Evolutionary conservation across 2,888 invertebrate species (phyloP).

Genomic region (Synanthedon formicaeformis): DNA sequence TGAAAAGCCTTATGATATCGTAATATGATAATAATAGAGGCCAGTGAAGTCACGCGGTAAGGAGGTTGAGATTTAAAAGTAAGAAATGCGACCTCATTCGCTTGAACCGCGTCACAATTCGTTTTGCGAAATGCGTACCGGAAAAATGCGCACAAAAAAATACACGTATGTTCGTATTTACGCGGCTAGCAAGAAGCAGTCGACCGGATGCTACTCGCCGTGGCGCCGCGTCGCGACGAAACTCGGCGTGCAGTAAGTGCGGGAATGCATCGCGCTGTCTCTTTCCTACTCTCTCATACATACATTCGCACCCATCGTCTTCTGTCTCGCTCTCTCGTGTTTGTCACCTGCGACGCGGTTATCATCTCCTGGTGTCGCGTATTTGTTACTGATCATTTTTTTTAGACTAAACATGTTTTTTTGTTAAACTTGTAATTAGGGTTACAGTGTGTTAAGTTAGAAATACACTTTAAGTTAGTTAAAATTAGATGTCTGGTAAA

Average conservation of each 20-base stretch:
- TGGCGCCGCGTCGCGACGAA: constrained; percentile 95
- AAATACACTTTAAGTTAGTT: too few relatives aligned
- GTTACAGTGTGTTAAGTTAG: background rate
- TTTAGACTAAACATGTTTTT: constrained; percentile 1
- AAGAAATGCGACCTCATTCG: constrained; percentile 1
- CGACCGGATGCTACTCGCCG: constrained; percentile 85
- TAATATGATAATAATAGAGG: constrained; percentile 7
- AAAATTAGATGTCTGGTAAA: too few relatives aligned
- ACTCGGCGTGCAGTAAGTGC: constrained; percentile 94
- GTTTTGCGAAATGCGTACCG: constrained; percentile 4
- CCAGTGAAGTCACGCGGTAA: constrained; percentile 14
- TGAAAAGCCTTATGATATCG: too few relatives aligned
- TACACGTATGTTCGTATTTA: constrained; percentile 43
- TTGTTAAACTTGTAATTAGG: constrained; percentile 8
- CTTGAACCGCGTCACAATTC: background rate
- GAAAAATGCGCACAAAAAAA: constrained; percentile 48
- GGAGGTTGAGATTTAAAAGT: background rate
- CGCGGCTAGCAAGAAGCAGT: constrained; percentile 75
- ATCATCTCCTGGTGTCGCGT: constrained; percentile 20
- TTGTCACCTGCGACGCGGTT: constrained; percentile 18
- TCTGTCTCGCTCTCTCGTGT: constrained; percentile 25
- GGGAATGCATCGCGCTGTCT: constrained; percentile 38
- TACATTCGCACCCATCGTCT: constrained; percentile 39
- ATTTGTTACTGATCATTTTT: constrained; percentile 1
- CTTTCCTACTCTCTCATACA: constrained; percentile 39